Base-by-base conservation (phyloP, 2,797 vertebrate species). In the Malacoraja senta region DNA sequence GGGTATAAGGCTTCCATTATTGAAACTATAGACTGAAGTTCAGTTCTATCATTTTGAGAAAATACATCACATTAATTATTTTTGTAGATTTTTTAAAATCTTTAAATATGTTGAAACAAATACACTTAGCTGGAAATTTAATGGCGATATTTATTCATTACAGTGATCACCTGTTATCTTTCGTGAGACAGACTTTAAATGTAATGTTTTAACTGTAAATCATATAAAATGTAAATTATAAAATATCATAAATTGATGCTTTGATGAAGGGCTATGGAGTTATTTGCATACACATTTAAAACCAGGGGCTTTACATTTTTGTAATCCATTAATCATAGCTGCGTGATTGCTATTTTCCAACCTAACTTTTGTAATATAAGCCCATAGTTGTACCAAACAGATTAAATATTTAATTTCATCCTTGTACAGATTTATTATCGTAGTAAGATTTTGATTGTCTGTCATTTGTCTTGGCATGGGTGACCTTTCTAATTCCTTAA, bases 331-430 rank as follows among this genome's bases (percentile, higher is more conserved):
- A 71, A 68, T 90, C 1, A 10, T 1, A 58, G 24, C 1, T 53
- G 13, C 90, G n/a, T 76, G 38, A 76, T 29, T 58, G 90, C 72
- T 44, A 44, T 53, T 15, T 74, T 74, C 6, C 38, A 44, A 76
- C 13, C 44, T 26, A 72, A 44, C 6, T 29, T 76, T 92, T 32
- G 29, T 53, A 44, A 76, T 76, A 92, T 76, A 38, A 71, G 32
- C 90, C 74, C 35, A 13, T 35, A 38, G 65, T 91, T 91, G 83
- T 91, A 71, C 65, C 72, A 74, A 91, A 10, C 13, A 44, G 90
- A 92, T 92, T 76, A 92, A 53, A 92, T 19, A 44, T 76, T 76
- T 92, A 44, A 76, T 92, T 53, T 92, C 26, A 92, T 76, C 38
- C 72, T 92, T 26, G 58, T 76, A 13, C 90, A 76, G 90, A 74